A percentile compares a stretch with the other conserved stretches of the same genome.
phyloP scores from a whole-genome alignment of 2,888 invertebrate genomes.

The Drosophila emarginata region DNA sequence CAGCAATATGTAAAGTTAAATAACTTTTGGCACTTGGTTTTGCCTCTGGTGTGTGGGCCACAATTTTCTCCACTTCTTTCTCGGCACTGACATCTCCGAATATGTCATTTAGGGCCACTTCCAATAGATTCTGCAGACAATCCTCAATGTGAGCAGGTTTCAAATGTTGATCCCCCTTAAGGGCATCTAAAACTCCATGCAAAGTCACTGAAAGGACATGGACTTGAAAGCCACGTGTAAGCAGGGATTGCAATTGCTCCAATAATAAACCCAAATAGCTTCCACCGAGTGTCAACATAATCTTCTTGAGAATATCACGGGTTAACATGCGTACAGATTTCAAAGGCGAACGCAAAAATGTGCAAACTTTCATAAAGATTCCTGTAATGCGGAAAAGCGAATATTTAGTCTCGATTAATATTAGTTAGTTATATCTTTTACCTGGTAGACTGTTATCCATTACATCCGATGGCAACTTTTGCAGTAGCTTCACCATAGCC shows the following conservation, averaged over 20 bases:
- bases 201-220: slow-evolving; percentile 96
- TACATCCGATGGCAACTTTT: slow-evolving; percentile 90
- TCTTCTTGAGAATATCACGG: slow-evolving; percentile 95
- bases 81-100: slow-evolving; percentile 95
- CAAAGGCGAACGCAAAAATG: slow-evolving; percentile 93
- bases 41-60: slow-evolving; percentile 91
- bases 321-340: slow-evolving; percentile 93
- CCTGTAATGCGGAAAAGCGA: slow-evolving; percentile 83
- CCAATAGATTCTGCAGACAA: slow-evolving; percentile 89
- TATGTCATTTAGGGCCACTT: slow-evolving; percentile 93
- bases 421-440: slow-evolving; percentile 25
- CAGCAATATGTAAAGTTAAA: slow-evolving; percentile 91
- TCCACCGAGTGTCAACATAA: slow-evolving; percentile 93
- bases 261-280: slow-evolving; percentile 90
- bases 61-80: slow-evolving; percentile 93
- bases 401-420: too few species aligned
- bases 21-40: slow-evolving; percentile 92
- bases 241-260: slow-evolving; percentile 89
- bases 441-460: slow-evolving; percentile 89
- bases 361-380: slow-evolving; percentile 93
- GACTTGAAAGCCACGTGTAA: slow-evolving; percentile 95
- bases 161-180: slow-evolving; percentile 85
- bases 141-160: slow-evolving; percentile 90
- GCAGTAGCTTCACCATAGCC: slow-evolving; percentile 95
- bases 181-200: slow-evolving; percentile 89